Evolutionary conservation across 2,888 invertebrate genomes (phyloP), one percentile per base, ranked within the genome.

Genomic region (Hybos culiciformis): DNA sequence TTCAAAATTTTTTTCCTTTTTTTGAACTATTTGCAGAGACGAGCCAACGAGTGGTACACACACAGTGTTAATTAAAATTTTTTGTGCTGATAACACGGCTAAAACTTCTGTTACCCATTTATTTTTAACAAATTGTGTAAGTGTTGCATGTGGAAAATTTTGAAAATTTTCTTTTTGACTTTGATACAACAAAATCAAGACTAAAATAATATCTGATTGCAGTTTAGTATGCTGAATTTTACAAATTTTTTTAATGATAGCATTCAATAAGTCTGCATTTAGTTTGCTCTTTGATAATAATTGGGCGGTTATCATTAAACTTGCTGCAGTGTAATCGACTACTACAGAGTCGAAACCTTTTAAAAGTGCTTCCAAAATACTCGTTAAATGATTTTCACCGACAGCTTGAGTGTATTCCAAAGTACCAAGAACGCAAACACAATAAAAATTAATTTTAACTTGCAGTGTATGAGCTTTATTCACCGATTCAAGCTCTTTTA

Each of bases 391-490:
- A 47, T 74, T 61, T 58, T 83, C 81, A 39, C 73, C 67, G 7
- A 80, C 56, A 42, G 62, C 59, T 33, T 69, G 57, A 0, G 70
- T 64, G 29, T 71, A 67, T 46, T 82, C 76, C 11, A 86, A 69
- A 24, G 77, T 75, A 4, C 85, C 86, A 26, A 84, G 72, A 0
- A 83, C 68, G 0, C 81, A 75, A 12, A 82, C 78, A 40, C 83
- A 80, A 58, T 83, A 88, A 63, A 92, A 92, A 8, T 82, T 82
- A 56, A 83, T 80, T 3, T 85, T 70, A 0, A 83, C 78, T 41
- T 77, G 78, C 9, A 87, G 63, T 31, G 73, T 68, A 31, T 70
- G 63, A 0, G 79, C 75, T 46, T 75, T 68, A 4, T 7, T 17
- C n/a, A n/a, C n/a, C 4, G 71, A 66, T 2, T 70, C 72, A 58